Evolutionary conservation across 1,140 invertebrate species (phyloP).

Genomic region (Nebria ingens): DNA sequence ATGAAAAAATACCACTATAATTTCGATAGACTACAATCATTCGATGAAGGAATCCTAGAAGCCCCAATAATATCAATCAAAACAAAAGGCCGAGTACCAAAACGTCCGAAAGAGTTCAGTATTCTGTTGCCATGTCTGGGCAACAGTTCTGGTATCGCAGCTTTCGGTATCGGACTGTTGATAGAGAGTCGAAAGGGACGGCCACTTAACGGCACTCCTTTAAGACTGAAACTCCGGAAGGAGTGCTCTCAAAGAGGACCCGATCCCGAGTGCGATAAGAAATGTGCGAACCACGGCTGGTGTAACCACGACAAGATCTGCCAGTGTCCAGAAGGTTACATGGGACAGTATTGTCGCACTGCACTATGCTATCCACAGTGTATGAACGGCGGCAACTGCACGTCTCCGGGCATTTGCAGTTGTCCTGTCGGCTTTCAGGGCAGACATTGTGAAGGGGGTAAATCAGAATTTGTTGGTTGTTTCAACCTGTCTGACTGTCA

Average conservation of each 20-base stretch:
- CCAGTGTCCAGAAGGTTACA: slow-evolving; percentile 79
- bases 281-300: slow-evolving; percentile 71
- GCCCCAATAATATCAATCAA: slow-evolving; percentile 80
- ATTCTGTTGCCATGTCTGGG: slow-evolving; percentile 82
- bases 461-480: slow-evolving; percentile 12
- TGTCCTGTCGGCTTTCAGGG: slow-evolving; percentile 83
- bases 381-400: slow-evolving; percentile 84
- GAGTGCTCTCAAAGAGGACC: slow-evolving; percentile 85
- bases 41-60: slow-evolving; percentile 70
- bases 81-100: slow-evolving; percentile 70
- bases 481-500: neutral
- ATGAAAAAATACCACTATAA: slow-evolving; percentile 77
- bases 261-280: slow-evolving; percentile 78
- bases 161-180: slow-evolving; percentile 77
- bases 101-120: slow-evolving; percentile 82
- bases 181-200: slow-evolving; percentile 68
- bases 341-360: slow-evolving; percentile 78
- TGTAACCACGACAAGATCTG: slow-evolving; percentile 73
- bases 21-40: slow-evolving; percentile 75
- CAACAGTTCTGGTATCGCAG: slow-evolving; percentile 77
- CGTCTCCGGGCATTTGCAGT: slow-evolving; percentile 74
- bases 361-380: slow-evolving; percentile 87
- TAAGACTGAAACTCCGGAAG: slow-evolving; percentile 82
- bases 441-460: slow-evolving; percentile 84
- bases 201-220: slow-evolving; percentile 77